These are phyloP conservation scores for Mola mola DNA, from an alignment of 2,113 vertebrate species.

Conservation along the genomic window DNA sequence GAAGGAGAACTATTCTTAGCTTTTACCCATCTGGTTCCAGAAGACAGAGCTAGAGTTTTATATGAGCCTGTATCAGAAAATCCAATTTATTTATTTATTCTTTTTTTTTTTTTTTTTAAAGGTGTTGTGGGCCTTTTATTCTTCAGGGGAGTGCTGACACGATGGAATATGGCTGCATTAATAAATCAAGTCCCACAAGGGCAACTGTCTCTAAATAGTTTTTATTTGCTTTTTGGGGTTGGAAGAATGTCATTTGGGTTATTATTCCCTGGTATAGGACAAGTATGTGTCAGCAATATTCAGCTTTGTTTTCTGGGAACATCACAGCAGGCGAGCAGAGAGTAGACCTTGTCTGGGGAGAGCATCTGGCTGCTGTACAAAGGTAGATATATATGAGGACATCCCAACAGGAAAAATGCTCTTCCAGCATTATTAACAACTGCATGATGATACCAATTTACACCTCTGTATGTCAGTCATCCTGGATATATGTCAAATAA, in stretches of 20 bases:
- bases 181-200: slow-evolving; percentile 60
- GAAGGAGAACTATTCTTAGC: slow-evolving; percentile 63
- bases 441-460: no score
- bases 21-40: slow-evolving; percentile 31
- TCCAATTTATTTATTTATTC: no score
- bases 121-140: slow-evolving; percentile 21
- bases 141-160: slow-evolving; percentile 39
- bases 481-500: no score
- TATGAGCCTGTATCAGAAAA: slow-evolving; percentile 24
- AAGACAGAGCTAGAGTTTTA: slow-evolving; percentile 43
- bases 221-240: slow-evolving; percentile 58
- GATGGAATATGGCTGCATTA: slow-evolving; percentile 57
- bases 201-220: slow-evolving; percentile 40
- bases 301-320: slow-evolving; percentile 48
- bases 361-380: not conserved
- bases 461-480: no score
- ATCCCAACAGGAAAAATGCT: no score
- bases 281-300: slow-evolving; percentile 64
- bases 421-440: no score
- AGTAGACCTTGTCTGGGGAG: not conserved
- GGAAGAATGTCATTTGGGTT: slow-evolving; percentile 45
- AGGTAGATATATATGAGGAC: no score
- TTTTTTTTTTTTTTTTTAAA: no score
- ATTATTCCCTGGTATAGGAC: slow-evolving; percentile 53
- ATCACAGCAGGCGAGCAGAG: slow-evolving; percentile 35